These are phyloP conservation scores for Scolopax mira DNA, from an alignment of 2,113 vertebrate species.

Conservation along the genomic window DNA sequence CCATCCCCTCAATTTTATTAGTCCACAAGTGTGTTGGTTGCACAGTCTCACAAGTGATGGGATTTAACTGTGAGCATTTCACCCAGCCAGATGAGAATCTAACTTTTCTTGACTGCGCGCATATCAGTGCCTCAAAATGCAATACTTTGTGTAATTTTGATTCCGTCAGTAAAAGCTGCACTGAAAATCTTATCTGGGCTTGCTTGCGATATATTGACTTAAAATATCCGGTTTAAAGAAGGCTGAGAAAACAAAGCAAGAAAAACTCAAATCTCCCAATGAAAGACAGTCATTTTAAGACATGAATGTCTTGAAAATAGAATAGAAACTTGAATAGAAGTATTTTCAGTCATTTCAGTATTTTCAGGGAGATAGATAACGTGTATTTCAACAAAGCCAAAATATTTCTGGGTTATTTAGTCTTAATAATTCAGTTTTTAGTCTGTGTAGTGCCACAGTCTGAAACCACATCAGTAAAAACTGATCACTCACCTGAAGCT, in stretches of 20 bases:
- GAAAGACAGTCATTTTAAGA: background rate
- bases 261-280: background rate
- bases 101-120: background rate
- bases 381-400: background rate
- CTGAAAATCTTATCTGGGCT: slow-evolving; percentile 28
- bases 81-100: background rate
- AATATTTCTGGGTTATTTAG: background rate
- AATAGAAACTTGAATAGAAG: too few relatives aligned
- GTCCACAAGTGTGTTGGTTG: background rate
- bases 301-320: too few relatives aligned
- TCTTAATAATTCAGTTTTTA: background rate
- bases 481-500: background rate
- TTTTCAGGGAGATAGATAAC: background rate
- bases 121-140: background rate
- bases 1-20: background rate
- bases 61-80: background rate
- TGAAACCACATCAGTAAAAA: background rate
- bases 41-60: background rate
- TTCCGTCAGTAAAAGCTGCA: slow-evolving; percentile 4
- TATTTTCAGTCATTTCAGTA: background rate
- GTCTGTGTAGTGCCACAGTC: background rate
- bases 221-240: background rate
- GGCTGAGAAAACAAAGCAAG: background rate
- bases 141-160: slow-evolving; percentile 23
- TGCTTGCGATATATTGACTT: slow-evolving; percentile 1